Evolutionary conservation across 1,140 invertebrate species (phyloP).

Genomic region (Rhynchophorus ferrugineus): DNA sequence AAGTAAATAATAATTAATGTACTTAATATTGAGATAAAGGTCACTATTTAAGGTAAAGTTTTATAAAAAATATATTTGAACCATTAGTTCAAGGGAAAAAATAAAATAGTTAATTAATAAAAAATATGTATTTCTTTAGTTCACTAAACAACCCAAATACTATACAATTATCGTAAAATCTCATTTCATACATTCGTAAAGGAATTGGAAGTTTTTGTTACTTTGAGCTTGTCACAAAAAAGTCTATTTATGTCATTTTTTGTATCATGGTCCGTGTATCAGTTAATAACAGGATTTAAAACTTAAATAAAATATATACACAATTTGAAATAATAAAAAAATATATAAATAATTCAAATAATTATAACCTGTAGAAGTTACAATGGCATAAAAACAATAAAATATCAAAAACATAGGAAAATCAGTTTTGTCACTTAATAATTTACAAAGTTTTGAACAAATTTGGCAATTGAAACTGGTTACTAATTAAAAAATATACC

Average conservation of each 20-base stretch:
- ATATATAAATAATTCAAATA: neutral
- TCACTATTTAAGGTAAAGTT: no score
- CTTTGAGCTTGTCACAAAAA: slow-evolving; percentile 2
- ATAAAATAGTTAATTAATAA: slow-evolving; percentile 6
- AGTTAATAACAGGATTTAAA: neutral
- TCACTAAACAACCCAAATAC: slow-evolving; percentile 26
- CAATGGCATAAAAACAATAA: no score
- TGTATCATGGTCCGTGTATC: neutral
- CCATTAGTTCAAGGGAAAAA: neutral
- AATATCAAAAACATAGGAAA: no score
- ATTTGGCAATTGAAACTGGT: neutral
- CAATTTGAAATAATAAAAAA: neutral
- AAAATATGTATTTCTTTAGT: slow-evolving; percentile 31
- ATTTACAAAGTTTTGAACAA: neutral
- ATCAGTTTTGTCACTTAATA: no score
- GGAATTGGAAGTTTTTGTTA: slow-evolving; percentile 3
- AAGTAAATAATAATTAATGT: slow-evolving; percentile 21
- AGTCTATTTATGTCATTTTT: slow-evolving; percentile 1
- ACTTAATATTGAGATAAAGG: no score
- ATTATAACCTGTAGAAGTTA: no score
- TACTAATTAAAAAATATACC: neutral
- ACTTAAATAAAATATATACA: neutral
- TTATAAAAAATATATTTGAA: slow-evolving; percentile 2
- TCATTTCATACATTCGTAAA: slow-evolving; percentile 1
- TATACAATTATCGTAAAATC: slow-evolving; percentile 4